Percentiles rank a stretch among this genome's conserved stretches.
phyloP scores from a whole-genome alignment of 2,113 vertebrate species.

The Litocranius walleri region DNA sequence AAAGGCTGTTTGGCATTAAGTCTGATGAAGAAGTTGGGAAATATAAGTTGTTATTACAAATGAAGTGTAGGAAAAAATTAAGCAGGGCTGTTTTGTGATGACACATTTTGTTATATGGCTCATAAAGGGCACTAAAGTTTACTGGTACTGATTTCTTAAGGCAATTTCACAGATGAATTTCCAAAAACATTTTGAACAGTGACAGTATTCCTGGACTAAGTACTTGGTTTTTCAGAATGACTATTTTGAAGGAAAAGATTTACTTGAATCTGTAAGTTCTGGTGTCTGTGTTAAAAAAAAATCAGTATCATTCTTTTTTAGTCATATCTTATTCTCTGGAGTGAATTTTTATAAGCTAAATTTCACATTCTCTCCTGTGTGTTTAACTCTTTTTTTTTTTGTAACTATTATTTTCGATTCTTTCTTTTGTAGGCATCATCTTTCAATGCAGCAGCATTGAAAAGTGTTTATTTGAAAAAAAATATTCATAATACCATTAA shows the following conservation, averaged over 20 bases:
- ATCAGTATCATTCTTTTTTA: neutral
- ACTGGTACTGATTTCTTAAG: conserved; percentile 27
- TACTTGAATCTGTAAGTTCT: conserved; percentile 21
- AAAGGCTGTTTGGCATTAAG: conserved; percentile 29
- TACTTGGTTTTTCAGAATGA: neutral
- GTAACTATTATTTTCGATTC: neutral
- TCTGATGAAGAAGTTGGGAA: conserved; percentile 26
- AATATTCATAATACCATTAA: conserved; percentile 57
- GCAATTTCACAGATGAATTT: conserved; percentile 32
- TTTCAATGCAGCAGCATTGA: conserved; percentile 9
- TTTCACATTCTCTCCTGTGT: neutral
- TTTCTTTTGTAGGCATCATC: neutral
- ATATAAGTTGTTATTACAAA: conserved; percentile 45
- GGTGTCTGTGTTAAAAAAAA: neutral
- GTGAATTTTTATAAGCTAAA: conserved; percentile 18
- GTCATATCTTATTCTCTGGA: conserved; percentile 8
- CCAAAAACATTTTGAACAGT: neutral
- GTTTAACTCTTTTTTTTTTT: conserved; percentile 19
- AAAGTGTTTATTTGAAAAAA: conserved; percentile 49
- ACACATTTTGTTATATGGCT: conserved; percentile 26
- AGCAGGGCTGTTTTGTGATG: conserved; percentile 31
- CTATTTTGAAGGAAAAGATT: neutral
- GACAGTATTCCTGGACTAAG: neutral
- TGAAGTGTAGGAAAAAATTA: conserved; percentile 41
- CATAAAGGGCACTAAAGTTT: conserved; percentile 17